Conservation (phyloP, 2,113 vertebrate genomes). For the cat (Felis catus) region F.catus_Fca126_mat1.0 CM031416.1:48834001-48834500, state of each 20-base stretch:
- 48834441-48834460: too few species aligned
- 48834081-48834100: constrained; percentile 53
- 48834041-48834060: background rate
- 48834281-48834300: constrained; percentile 43
- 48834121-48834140: constrained; percentile 1
- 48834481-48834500: too few species aligned
- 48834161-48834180: constrained; percentile 40
- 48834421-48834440: too few species aligned
- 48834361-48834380: background rate
- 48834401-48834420: too few species aligned
- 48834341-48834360: constrained; percentile 48
- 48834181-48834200: background rate
- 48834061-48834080: background rate
- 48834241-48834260: background rate
- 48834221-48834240: background rate
- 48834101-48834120: constrained; percentile 40
- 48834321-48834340: background rate
- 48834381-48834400: too few species aligned
- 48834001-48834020: constrained; percentile 73
- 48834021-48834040: background rate
- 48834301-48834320: background rate
- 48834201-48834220: constrained; percentile 25
- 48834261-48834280: background rate
- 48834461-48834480: too few species aligned
- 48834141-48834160: constrained; percentile 63